Evolutionary conservation across 2,113 vertebrate species (phyloP), one percentile per base, ranked within the genome.

Genomic region (Pterophyllum scalare): DNA sequence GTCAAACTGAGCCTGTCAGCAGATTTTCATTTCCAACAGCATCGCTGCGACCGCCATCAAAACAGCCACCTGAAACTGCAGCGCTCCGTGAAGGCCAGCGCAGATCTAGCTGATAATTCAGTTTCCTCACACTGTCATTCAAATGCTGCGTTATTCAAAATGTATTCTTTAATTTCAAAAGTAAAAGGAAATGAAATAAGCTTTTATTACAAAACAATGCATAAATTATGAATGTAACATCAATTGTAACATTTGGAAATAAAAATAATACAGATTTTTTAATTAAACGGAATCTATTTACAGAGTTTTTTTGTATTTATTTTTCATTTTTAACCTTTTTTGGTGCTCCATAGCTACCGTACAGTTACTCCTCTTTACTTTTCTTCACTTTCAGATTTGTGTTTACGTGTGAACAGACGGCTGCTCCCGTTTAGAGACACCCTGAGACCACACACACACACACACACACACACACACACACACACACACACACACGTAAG

Each of bases 1-100:
- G 2, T 26, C 22, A 40, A 9, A 46, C 38, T 67, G 64, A 67
- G 3, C 46, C 22, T 15, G 1, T 19, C 40, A 67, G 38, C 26
- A 3, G 0, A 5, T 67, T 19, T 40, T 70, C 40, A 70, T 49
- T 49, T 28, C 43, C 13, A 49, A 49, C 43, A 14, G 43, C 43
- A 5, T 43, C 3, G 3, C 10, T 43, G 10, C 2, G 40, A 14
- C 40, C 3, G 40, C 40, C 3, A 3, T 10, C 13, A 1, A 43
- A 43, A 43, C 9, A 0, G 26, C 2, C 4, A 67, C 0, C 22
- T 0, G 3, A 70, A 19, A 28, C 24, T 70, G 40, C 9, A 19
- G 13, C 26, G 14, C 24, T 38, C 22, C 3, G 38, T 17, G 14
- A 11, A 67, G n/a, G n/a, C n/a, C n/a, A n/a, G n/a, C n/a, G n/a